phyloP scores from a whole-genome alignment of 2,888 invertebrate genomes.

The Petrolisthes cinctipes region DNA sequence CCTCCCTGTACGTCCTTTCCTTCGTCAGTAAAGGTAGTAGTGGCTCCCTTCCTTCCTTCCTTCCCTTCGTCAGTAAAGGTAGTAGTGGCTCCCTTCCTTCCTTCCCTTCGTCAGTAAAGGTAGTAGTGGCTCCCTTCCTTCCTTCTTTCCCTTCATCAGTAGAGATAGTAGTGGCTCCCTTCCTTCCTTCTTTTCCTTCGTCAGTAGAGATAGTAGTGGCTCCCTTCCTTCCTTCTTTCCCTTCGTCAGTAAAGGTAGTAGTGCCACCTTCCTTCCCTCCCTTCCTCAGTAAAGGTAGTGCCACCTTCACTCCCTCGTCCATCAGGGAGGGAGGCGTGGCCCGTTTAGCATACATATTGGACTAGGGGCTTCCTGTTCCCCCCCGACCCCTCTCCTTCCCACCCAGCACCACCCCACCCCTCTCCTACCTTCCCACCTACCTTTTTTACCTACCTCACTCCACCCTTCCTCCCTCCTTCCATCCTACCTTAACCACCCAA shows the following conservation, averaged over 20 bases:
- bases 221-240: not conserved
- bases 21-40: not conserved
- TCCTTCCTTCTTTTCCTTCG: not conserved
- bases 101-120: too few species aligned
- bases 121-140: not conserved
- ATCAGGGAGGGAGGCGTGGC: constrained; percentile 52
- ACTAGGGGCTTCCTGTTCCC: constrained; percentile 33
- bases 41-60: not conserved
- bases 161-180: not conserved
- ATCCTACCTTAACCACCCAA: not conserved
- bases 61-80: not conserved
- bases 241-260: constrained; percentile 8
- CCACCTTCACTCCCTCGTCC: constrained; percentile 17
- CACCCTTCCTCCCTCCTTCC: not conserved
- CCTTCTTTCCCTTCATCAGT: not conserved
- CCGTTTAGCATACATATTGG: constrained; percentile 59
- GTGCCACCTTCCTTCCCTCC: not conserved
- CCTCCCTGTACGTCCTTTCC: not conserved
- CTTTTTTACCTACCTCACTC: not conserved
- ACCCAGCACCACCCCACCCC: not conserved
- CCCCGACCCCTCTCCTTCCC: constrained; percentile 3
- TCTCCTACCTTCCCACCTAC: not conserved
- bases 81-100: not conserved
- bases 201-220: not conserved
- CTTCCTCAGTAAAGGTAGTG: not conserved